A percentile compares a stretch with the other conserved stretches of the same genome.
Evolutionary conservation across 1,140 invertebrate species (phyloP).

Genomic region (Anagrus nilaparvatae): DNA sequence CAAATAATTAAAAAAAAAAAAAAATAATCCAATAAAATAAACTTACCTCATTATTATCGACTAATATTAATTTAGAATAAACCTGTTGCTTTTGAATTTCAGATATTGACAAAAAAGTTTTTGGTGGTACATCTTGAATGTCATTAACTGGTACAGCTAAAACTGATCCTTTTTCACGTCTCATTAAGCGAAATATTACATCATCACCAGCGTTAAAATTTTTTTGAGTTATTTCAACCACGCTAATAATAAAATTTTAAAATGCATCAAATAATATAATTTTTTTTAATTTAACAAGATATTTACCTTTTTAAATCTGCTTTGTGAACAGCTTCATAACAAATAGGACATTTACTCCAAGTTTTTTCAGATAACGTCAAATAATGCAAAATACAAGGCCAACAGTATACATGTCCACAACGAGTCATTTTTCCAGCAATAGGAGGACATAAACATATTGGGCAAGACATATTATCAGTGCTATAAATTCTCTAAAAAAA

Average conservation of each 20-base stretch:
- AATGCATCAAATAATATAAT: constrained; percentile 27
- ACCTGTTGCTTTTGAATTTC: constrained; percentile 39
- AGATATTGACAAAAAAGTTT: constrained; percentile 38
- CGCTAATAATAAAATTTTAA: constrained; percentile 37
- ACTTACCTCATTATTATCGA: constrained; percentile 50
- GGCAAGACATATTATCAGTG: constrained; percentile 67
- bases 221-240: constrained; percentile 46
- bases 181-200: constrained; percentile 80
- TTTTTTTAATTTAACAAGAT: constrained; percentile 1
- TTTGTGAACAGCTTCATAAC: constrained; percentile 66
- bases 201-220: constrained; percentile 55
- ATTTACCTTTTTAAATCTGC: constrained; percentile 70
- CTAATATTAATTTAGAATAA: constrained; percentile 72
- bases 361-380: constrained; percentile 70
- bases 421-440: constrained; percentile 81
- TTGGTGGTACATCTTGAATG: constrained; percentile 23
- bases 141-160: constrained; percentile 55
- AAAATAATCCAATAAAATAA: constrained; percentile 5
- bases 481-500: constrained; percentile 47
- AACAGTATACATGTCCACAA: constrained; percentile 94
- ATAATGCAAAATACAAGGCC: constrained; percentile 91
- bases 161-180: constrained; percentile 66
- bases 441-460: constrained; percentile 80
- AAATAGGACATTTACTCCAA: constrained; percentile 78
- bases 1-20: no score